These are phyloP conservation scores for Nibea albiflora DNA, from an alignment of 2,113 vertebrate genomes.

Conservation along the genomic window DNA sequence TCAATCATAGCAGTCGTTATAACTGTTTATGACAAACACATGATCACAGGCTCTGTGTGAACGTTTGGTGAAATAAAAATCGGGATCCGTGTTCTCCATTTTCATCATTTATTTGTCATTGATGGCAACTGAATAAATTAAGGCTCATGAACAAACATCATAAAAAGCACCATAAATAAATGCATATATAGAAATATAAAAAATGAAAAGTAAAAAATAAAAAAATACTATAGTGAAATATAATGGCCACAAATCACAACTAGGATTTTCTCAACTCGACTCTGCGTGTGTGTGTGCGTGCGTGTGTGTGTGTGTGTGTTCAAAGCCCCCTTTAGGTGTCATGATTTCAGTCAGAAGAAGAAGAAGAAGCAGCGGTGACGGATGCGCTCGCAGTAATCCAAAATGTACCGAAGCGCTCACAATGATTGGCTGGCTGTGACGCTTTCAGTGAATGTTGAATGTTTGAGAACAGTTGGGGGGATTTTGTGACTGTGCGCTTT, in stretches of 20 bases:
- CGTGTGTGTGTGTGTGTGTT: neutral
- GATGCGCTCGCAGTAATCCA: conserved; percentile 26
- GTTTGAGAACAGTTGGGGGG: neutral
- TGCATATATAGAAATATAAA: conserved; percentile 85
- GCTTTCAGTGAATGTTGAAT: conserved; percentile 18
- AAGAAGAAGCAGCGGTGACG: conserved; percentile 4
- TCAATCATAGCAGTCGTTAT: neutral
- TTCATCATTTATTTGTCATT: conserved; percentile 83
- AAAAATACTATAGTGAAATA: conserved; percentile 82
- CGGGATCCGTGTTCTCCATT: conserved; percentile 50
- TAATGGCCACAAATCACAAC: conserved; percentile 78
- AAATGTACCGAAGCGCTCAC: conserved; percentile 31
- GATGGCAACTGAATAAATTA: conserved; percentile 89
- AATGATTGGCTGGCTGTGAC: conserved; percentile 52
- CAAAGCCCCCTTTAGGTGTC: conserved; percentile 22
- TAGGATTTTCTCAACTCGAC: conserved; percentile 50
- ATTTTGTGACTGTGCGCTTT: conserved; percentile 20
- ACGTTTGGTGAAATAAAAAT: conserved; percentile 24
- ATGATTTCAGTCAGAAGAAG: conserved; percentile 28
- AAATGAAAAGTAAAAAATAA: conserved; percentile 83
- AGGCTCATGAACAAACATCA: conserved; percentile 88
- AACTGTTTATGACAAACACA: neutral
- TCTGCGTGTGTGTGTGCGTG: conserved; percentile 47
- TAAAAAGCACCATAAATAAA: conserved; percentile 89
- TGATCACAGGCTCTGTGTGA: neutral